These are phyloP conservation scores for Anguilla rostrata DNA, from an alignment of 2,113 vertebrate species.

Conservation along the genomic window DNA sequence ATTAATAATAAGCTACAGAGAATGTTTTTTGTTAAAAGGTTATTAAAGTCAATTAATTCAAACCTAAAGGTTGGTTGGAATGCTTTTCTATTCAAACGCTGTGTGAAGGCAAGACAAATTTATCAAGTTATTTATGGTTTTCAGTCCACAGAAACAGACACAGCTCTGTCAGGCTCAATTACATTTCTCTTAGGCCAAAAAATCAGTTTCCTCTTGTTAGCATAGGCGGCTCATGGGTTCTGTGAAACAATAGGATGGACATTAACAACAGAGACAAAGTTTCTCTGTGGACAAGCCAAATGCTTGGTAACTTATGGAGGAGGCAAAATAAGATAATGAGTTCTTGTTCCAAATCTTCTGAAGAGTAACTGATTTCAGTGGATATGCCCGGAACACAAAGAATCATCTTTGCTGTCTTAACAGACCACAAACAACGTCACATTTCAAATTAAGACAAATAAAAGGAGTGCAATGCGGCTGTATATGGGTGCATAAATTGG, in stretches of 20 bases:
- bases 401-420: neutral
- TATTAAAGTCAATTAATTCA: neutral
- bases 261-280: neutral
- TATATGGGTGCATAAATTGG: slow-evolving; percentile 15
- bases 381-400: neutral
- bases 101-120: neutral
- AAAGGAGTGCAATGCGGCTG: neutral
- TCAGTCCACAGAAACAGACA: neutral
- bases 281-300: slow-evolving; percentile 8
- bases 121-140: neutral
- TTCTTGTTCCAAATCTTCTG: neutral
- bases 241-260: neutral
- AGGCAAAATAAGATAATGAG: neutral
- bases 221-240: neutral
- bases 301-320: neutral
- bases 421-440: neutral
- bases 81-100: neutral
- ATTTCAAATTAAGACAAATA: slow-evolving; percentile 1
- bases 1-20: neutral
- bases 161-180: slow-evolving; percentile 2
- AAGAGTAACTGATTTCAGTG: neutral
- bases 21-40: neutral
- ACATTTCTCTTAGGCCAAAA: neutral
- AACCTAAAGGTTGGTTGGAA: neutral
- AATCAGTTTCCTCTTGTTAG: slow-evolving; percentile 1